Conservation (phyloP, 2,797 vertebrate species). For the Acanthis flammea region DNA sequence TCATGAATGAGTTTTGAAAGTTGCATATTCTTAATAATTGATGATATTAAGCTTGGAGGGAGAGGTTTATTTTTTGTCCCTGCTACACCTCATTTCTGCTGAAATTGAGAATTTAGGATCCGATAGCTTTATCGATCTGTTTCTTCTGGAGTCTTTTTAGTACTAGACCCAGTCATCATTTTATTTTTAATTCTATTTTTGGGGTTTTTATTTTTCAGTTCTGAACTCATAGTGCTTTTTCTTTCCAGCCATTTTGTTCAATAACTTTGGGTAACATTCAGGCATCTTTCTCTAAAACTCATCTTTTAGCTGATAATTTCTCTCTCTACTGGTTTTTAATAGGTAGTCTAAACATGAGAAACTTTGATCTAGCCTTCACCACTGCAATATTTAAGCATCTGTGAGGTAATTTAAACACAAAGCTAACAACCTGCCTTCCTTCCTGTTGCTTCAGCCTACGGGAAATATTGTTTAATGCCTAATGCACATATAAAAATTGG, state of each 20-base stretch:
- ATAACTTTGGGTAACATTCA: background rate
- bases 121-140: background rate
- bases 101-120: background rate
- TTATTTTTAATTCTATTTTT: background rate
- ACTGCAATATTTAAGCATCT: background rate
- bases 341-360: background rate
- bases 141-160: background rate
- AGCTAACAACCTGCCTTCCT: background rate
- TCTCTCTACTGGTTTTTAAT: constrained; percentile 1
- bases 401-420: background rate
- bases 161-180: background rate
- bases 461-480: constrained; percentile 2
- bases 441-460: constrained; percentile 9
- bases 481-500: background rate
- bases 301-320: background rate
- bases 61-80: background rate
- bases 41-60: background rate
- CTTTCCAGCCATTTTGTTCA: background rate
- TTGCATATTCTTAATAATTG: background rate
- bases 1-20: background rate
- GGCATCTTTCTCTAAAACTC: constrained; percentile 3
- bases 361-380: background rate
- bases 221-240: background rate
- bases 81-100: background rate
- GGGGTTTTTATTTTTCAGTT: background rate